Conservation (phyloP, 1,140 invertebrate genomes). For the Diuraphis noxia region DNA sequence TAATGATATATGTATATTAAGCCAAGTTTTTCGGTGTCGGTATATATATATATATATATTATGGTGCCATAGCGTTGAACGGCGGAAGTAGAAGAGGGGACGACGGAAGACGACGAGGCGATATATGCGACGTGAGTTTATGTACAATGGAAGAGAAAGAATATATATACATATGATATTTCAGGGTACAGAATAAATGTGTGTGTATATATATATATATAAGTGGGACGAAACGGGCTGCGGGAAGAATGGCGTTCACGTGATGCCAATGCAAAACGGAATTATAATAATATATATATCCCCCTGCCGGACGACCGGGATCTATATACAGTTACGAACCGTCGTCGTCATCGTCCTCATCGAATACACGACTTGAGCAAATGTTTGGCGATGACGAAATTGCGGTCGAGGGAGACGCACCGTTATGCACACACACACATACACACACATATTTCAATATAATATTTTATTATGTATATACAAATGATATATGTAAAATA, state of each 20-base stretch:
- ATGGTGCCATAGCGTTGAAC: conserved; percentile 4
- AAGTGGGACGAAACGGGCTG: not conserved
- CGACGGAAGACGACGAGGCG: not conserved
- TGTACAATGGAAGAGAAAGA: not conserved
- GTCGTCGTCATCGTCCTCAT: not conserved
- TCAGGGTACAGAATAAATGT: not conserved
- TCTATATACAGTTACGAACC: not conserved
- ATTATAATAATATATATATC: not conserved
- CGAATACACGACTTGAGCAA: not conserved
- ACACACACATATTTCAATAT: not conserved
- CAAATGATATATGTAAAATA: conserved; percentile 14
- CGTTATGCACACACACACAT: not conserved
- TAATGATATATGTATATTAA: not conserved
- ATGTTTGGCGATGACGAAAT: conserved; percentile 13
- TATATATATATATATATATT: not conserved
- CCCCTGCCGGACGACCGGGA: not conserved
- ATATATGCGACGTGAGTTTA: too few species aligned
- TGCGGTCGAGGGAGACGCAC: conserved; percentile 10
- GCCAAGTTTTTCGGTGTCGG: not conserved
- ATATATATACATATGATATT: not conserved
- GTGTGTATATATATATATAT: not conserved
- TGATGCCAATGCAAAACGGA: conserved; percentile 19
- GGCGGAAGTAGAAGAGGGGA: conserved; percentile 3
- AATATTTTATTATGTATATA: not conserved
- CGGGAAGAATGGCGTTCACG: not conserved